Evolutionary conservation across 2,113 vertebrate species (phyloP).

Genomic region (Odocoileus hemionus): DNA sequence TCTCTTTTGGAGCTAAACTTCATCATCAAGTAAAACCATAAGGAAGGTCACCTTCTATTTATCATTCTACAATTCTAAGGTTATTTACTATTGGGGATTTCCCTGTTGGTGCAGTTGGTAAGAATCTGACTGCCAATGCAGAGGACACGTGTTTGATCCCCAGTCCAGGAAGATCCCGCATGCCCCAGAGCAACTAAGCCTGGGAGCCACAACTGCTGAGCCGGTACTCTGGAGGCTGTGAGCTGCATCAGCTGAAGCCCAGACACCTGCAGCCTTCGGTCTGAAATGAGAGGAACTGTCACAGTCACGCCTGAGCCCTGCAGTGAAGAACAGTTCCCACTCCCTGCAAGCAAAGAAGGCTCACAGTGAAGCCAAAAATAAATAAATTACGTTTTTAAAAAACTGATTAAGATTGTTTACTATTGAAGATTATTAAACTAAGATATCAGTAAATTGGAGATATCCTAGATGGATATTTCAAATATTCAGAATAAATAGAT

Average conservation of each 20-base stretch:
- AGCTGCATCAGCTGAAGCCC: neutral
- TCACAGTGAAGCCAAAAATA: neutral
- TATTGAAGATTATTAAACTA: neutral
- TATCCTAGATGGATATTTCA: neutral
- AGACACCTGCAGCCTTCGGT: neutral
- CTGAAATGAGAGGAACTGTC: neutral
- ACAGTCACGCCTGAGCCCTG: neutral
- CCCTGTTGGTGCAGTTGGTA: neutral
- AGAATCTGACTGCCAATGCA: neutral
- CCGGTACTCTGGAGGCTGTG: fast-evolving
- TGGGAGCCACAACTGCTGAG: neutral
- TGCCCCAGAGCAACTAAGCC: neutral
- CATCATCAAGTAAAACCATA: neutral
- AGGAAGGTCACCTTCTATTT: neutral
- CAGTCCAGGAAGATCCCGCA: neutral
- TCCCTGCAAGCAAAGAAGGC: neutral
- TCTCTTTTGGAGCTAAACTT: neutral
- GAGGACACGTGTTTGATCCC: neutral
- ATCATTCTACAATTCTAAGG: neutral
- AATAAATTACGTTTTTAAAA: neutral
- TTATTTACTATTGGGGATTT: neutral
- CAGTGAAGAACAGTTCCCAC: neutral
- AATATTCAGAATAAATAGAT: neutral
- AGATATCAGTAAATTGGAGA: neutral
- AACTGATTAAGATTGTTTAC: neutral